Evolutionary conservation across 2,888 invertebrate genomes (phyloP).

Genomic region (Ophioninae sp.): DNA sequence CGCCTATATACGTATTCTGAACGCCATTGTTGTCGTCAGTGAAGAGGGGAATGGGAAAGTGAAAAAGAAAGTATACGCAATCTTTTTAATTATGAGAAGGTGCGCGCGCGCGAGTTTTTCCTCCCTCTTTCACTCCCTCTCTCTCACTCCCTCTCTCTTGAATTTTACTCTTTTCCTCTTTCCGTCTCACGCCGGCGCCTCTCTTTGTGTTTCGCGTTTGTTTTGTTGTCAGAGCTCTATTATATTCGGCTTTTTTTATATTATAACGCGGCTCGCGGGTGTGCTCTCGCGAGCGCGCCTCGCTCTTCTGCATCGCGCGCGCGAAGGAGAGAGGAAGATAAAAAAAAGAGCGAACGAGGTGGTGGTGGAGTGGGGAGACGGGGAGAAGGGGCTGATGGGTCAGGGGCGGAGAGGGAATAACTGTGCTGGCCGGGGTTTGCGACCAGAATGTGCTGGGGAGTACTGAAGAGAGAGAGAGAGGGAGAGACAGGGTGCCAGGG

Average conservation of each 20-base stretch:
- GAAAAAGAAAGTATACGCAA: constrained; percentile 65
- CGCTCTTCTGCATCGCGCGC: constrained; percentile 42
- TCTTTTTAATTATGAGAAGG: constrained; percentile 72
- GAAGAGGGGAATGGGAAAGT: constrained; percentile 29
- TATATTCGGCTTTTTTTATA: constrained; percentile 76
- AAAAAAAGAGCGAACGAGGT: not conserved
- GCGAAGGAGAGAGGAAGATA: constrained; percentile 61
- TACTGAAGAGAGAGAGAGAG: constrained; percentile 67
- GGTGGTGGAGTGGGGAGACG: constrained; percentile 12
- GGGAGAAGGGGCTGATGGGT: constrained; percentile 73
- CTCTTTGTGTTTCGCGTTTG: constrained; percentile 81
- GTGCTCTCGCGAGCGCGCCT: constrained; percentile 56
- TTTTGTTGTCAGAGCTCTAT: constrained; percentile 80
- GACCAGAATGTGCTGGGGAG: constrained; percentile 45
- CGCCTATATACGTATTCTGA: constrained; percentile 27
- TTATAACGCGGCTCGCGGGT: constrained; percentile 69
- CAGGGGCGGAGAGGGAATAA: constrained; percentile 71
- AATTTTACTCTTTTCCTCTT: constrained; percentile 36
- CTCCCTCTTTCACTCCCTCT: constrained; percentile 18
- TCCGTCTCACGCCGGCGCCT: constrained; percentile 65
- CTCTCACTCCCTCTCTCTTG: constrained; percentile 64
- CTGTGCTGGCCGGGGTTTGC: constrained; percentile 56
- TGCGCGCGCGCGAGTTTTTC: constrained; percentile 42
- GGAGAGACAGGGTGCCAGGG: constrained; percentile 73
- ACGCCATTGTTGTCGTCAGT: constrained; percentile 50